Evolutionary conservation across 2,797 vertebrate species (phyloP).

Genomic region (Phaenicophaeus curvirostris): DNA sequence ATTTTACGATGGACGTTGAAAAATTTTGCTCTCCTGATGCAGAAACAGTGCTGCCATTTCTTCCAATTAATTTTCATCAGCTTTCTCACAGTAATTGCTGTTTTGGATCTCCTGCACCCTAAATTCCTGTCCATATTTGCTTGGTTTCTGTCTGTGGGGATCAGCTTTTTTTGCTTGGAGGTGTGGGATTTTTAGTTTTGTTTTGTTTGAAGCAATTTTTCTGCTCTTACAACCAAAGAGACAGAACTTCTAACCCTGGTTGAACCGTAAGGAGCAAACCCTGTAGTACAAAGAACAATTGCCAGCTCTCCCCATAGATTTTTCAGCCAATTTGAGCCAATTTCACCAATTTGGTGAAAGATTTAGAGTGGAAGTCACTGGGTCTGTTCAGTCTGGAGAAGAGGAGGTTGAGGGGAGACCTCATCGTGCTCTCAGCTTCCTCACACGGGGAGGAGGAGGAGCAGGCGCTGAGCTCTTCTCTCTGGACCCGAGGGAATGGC

Average conservation of each 20-base stretch:
- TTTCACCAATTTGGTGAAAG: too few relatives aligned
- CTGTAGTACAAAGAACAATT: background rate
- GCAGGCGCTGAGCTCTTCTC: too few relatives aligned
- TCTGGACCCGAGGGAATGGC: too few relatives aligned
- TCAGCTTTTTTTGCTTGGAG: background rate
- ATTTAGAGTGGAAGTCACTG: too few relatives aligned
- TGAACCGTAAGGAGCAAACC: background rate
- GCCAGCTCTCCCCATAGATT: background rate
- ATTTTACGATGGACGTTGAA: background rate
- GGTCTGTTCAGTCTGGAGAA: too few relatives aligned
- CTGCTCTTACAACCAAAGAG: background rate
- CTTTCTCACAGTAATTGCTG: background rate
- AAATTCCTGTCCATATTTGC: background rate
- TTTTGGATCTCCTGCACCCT: background rate
- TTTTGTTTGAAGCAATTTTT: background rate
- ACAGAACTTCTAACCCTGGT: background rate
- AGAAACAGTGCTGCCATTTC: background rate
- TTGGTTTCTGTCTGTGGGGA: background rate
- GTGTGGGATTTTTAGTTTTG: background rate
- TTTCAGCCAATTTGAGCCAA: background rate
- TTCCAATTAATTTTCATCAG: slow-evolving; percentile 20
- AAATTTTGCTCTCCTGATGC: background rate
- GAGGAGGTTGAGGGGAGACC: too few relatives aligned
- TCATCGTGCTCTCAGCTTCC: too few relatives aligned
- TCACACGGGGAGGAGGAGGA: too few relatives aligned